Evolutionary conservation across 2,113 vertebrate genomes (phyloP), one percentile per base, ranked within the genome.

Genomic region (Lynx canadensis): DNA sequence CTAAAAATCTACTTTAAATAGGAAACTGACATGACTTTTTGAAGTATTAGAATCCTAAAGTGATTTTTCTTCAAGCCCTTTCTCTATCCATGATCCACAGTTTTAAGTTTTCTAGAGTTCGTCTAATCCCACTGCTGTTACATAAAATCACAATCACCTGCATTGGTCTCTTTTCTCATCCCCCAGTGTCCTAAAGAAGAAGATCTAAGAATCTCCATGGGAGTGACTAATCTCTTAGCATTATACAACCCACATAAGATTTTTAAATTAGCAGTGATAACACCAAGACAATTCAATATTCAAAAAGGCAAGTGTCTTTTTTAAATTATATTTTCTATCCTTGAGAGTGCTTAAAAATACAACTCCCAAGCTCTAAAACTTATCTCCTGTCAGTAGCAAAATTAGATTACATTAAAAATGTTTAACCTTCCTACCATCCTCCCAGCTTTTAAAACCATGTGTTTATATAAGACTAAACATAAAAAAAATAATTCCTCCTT

Each of bases 271-370:
- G 33, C 21, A 93, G 15, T 33, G 36, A 88, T 74, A 29, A 15
- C 19, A 65, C 38, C 41, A 66, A 95, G 89, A 93, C 23, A 93
- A 96, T 73, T 90, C 86, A 91, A 10, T 88, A 84, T 95, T 95
- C 36, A 73, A 93, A 91, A 91, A 19, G 79, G 31, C 36, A 38
- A 83, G 71, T 83, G 27, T 69, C 27, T 87, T 86, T 86, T 89
- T 55, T 33, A 78, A 93, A 45, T 94, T 76, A 55, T 38, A 60
- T 96, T 60, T 81, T 87, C 48, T 93, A 6, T 68, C 13, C 2
- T 14, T 41, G 63, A 84, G 25, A 95, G 71, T 63, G 18, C 31
- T 91, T 97, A 85, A 92, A 91, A 95, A 78, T 15, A 89, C 21
- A 84, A 74, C 55, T 84, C 4, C 48, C 18, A 91, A 78, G 7